Evolutionary conservation across 2,797 vertebrate genomes (phyloP), one percentile per base, ranked within the genome.

Genomic region (Pagetopsis macropterus): DNA sequence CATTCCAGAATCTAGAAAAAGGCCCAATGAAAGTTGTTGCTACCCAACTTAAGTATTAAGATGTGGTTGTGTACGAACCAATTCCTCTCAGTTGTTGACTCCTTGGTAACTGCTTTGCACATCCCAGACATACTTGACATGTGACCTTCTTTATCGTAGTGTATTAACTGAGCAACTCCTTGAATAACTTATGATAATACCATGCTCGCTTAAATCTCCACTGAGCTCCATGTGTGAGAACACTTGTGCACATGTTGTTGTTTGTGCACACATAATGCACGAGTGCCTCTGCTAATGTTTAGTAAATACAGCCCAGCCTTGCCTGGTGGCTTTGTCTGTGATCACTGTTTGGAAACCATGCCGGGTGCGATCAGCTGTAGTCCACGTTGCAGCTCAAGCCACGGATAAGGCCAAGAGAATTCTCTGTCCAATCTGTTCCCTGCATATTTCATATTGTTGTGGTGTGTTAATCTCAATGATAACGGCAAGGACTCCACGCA

Each of bases 381-480:
- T 62, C 9, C 1, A 57, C 69, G 73, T 46, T 67, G 65, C 58
- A 65, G 58, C 64, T 65, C 15, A 7, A 50, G 52, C 45, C 54
- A 59, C 76, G 72, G 72, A 87, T 81, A 68, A 85, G 56, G 61
- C 71, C 21, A 19, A 16, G 65, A 74, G 58, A 79, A 76, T 74
- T 81, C 56, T 74, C 60, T 56, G 41, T 56, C 46, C 76, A 59
- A 58, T 82, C 71, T 76, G 62, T 68, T 80, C 81, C 79, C 71
- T 15, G 55, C 68, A 78, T 70, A 84, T 83, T 81, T 75, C 78
- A 52, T 64, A 72, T 79, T 85, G 84, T 82, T 81, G 81, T 41
- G 66, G 57, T 41, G 68, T 61, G 82, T 84, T 92, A 78, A 91
- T 89, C 85, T 88, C 52, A 5, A 72, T 48, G 79, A 89, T 82